Percentiles rank a stretch among this genome's conserved stretches.
Conservation (phyloP, 2,888 invertebrate species). For the Nemotelus nigrinus region DNA sequence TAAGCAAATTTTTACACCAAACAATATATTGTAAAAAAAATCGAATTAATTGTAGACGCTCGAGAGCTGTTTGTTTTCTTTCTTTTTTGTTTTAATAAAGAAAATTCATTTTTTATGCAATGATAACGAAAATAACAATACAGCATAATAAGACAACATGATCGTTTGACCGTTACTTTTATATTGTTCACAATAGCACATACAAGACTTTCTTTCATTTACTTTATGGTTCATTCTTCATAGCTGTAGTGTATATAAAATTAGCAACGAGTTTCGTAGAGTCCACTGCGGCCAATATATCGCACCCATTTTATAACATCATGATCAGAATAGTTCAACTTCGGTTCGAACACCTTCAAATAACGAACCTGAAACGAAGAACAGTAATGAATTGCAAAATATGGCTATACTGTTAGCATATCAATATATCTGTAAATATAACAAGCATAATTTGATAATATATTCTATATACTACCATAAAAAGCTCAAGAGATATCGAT, state of each 20-base stretch:
- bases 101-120: not conserved
- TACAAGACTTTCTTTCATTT: conserved; percentile 30
- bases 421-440: too few species aligned
- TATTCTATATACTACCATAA: too few species aligned
- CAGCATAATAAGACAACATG: conserved; percentile 37
- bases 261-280: conserved; percentile 98
- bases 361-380: conserved; percentile 80
- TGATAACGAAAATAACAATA: conserved; percentile 26
- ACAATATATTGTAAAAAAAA: conserved; percentile 19
- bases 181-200: conserved; percentile 36
- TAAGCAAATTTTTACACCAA: conserved; percentile 36
- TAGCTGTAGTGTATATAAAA: conserved; percentile 32
- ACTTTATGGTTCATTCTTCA: conserved; percentile 25
- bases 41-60: conserved; percentile 6
- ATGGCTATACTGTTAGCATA: too few species aligned
- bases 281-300: conserved; percentile 98
- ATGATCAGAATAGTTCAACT: conserved; percentile 99
- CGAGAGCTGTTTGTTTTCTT: not conserved
- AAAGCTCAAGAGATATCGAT: too few species aligned
- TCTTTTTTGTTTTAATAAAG: not conserved
- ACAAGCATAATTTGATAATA: too few species aligned
- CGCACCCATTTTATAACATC: conserved; percentile 99
- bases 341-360: conserved; percentile 98
- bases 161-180: conserved; percentile 26
- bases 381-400: conserved; percentile 2